Evolutionary conservation across 37 sponge, comb jelly and placozoan genomes (phyloP).

Genomic region (Cladorhizidae sp.): DNA sequence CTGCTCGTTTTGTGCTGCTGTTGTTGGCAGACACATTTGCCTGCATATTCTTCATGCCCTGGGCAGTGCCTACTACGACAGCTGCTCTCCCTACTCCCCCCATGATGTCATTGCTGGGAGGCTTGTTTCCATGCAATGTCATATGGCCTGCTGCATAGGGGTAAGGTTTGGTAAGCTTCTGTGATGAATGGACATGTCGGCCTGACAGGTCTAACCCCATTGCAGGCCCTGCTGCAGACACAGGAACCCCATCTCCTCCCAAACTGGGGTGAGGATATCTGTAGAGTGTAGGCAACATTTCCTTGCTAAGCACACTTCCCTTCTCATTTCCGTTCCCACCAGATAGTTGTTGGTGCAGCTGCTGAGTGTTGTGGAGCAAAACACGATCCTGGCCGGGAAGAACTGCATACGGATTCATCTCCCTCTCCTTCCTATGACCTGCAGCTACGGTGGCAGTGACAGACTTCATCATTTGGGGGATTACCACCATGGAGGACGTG

Average conservation of each 20-base stretch:
- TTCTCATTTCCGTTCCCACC: not conserved
- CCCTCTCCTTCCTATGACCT: not conserved
- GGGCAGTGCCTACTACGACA: too few species aligned
- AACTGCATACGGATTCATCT: not conserved
- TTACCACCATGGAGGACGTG: not conserved
- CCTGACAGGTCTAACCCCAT: not conserved
- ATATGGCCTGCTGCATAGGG: not conserved
- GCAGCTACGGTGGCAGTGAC: not conserved
- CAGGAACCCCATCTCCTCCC: not conserved
- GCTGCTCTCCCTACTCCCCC: not conserved
- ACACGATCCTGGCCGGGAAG: not conserved
- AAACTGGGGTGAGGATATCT: not conserved
- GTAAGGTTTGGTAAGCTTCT: not conserved
- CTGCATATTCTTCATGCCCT: not conserved
- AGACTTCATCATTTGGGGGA: not conserved
- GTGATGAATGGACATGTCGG: not conserved
- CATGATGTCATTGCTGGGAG: too few species aligned
- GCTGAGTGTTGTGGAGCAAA: not conserved
- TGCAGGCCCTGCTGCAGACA: not conserved
- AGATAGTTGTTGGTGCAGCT: not conserved
- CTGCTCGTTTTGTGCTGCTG: not conserved
- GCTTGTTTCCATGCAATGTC: not conserved
- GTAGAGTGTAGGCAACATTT: not conserved
- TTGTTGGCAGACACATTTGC: not conserved
- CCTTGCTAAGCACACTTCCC: not conserved